These are phyloP conservation scores for Mamestra configurata DNA, from an alignment of 1,140 invertebrate species.

Conservation along the genomic window DNA sequence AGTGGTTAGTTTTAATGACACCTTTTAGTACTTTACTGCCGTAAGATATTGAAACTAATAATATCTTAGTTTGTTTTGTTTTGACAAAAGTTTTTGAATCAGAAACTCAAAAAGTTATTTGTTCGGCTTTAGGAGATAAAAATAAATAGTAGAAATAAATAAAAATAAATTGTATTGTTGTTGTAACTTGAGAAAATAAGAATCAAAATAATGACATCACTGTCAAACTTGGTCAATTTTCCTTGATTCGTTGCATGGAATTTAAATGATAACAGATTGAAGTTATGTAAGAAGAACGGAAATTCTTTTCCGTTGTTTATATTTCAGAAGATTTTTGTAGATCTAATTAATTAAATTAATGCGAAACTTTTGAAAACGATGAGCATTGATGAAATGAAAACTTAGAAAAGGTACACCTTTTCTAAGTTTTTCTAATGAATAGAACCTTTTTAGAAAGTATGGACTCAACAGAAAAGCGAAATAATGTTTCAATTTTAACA, in stretches of 20 bases:
- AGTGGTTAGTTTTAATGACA: not conserved
- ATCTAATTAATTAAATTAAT: too few relatives aligned
- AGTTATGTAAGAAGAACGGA: not conserved
- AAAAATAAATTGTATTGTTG: too few relatives aligned
- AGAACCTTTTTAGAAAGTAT: too few relatives aligned
- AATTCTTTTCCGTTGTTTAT: too few relatives aligned
- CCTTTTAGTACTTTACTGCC: not conserved
- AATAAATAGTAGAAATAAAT: not conserved
- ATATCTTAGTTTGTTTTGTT: not conserved
- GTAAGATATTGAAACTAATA: not conserved
- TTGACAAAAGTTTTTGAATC: not conserved
- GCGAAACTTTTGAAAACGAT: too few relatives aligned
- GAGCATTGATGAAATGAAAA: too few relatives aligned
- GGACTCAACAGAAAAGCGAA: too few relatives aligned
- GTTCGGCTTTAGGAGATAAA: not conserved
- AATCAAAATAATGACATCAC: not conserved
- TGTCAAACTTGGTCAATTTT: not conserved
- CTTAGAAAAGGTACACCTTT: too few relatives aligned
- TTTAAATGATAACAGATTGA: not conserved
- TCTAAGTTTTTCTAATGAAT: too few relatives aligned
- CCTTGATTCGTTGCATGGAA: not conserved
- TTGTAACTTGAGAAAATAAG: not conserved
- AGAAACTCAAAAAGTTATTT: not conserved
- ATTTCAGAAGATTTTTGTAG: too few relatives aligned
- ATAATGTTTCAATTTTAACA: too few relatives aligned